These are phyloP conservation scores for Colaptes auratus DNA, from an alignment of 2,113 vertebrate genomes.

Conservation along the genomic window DNA sequence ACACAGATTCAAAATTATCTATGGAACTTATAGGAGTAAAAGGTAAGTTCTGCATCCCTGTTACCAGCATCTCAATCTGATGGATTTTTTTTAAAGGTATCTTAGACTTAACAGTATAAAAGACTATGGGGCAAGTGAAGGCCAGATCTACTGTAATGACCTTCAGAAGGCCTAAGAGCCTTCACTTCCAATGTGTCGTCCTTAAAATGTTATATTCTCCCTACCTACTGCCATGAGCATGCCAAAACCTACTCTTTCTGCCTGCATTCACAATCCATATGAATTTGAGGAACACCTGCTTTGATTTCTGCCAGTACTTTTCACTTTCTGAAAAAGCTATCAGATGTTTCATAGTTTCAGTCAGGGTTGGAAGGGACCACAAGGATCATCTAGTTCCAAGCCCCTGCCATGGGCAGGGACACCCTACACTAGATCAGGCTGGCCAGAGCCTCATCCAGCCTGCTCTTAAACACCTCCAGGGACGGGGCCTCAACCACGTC, in stretches of 20 bases:
- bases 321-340: constrained; percentile 5
- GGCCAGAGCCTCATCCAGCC: no score
- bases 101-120: neutral
- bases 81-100: neutral
- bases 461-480: no score
- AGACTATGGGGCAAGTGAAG: neutral
- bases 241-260: neutral
- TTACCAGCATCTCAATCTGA: neutral
- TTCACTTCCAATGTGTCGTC: neutral
- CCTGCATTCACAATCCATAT: neutral
- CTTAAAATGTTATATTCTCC: neutral
- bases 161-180: neutral
- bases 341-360: no score
- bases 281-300: neutral
- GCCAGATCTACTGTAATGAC: neutral
- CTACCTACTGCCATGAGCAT: neutral
- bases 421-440: no score
- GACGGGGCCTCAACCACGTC: no score
- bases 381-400: no score
- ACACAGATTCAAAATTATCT: neutral
- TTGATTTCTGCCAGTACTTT: neutral
- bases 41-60: rapidly evolving
- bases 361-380: no score
- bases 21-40: neutral
- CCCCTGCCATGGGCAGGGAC: no score